Percentiles rank a stretch among this genome's conserved stretches.
Evolutionary conservation across 2,888 invertebrate genomes (phyloP).

Genomic region (Timandra comae): DNA sequence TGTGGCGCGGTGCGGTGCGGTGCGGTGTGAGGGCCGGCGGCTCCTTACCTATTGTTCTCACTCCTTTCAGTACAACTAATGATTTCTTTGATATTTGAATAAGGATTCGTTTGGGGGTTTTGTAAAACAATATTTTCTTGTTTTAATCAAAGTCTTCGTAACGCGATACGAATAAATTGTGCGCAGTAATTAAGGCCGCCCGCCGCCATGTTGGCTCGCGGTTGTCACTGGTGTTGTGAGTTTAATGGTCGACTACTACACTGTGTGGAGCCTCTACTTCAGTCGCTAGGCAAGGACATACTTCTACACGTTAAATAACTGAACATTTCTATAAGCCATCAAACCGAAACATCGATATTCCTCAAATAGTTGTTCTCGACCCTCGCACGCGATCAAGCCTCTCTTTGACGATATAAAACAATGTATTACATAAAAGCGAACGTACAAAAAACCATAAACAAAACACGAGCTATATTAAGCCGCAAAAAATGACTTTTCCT

Average conservation of each 20-base stretch:
- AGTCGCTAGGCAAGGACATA: too few species aligned
- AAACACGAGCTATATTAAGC: too few species aligned
- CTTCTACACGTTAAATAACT: too few species aligned
- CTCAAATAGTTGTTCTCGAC: too few species aligned
- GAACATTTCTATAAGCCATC: too few species aligned
- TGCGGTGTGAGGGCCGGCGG: slow-evolving; percentile 12
- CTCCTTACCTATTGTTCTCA: slow-evolving; percentile 25
- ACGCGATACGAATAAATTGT: slow-evolving; percentile 24
- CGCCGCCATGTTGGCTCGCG: neutral
- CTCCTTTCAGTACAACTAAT: slow-evolving; percentile 26
- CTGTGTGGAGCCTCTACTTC: too few species aligned
- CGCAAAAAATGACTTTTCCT: too few species aligned
- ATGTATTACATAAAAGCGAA: slow-evolving; percentile 1
- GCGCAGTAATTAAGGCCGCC: slow-evolving; percentile 17
- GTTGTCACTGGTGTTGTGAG: slow-evolving; percentile 8
- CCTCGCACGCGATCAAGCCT: too few species aligned
- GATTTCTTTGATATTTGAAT: slow-evolving; percentile 42
- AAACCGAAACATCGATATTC: too few species aligned
- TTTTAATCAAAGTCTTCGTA: slow-evolving; percentile 25
- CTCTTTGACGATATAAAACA: neutral
- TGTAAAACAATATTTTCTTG: slow-evolving; percentile 27
- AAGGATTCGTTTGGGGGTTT: slow-evolving; percentile 25
- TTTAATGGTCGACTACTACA: too few species aligned
- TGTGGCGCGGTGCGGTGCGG: too few species aligned
- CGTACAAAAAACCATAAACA: too few species aligned